Conservation (phyloP, 2,888 invertebrate species). For the Congeria kusceri region DNA sequence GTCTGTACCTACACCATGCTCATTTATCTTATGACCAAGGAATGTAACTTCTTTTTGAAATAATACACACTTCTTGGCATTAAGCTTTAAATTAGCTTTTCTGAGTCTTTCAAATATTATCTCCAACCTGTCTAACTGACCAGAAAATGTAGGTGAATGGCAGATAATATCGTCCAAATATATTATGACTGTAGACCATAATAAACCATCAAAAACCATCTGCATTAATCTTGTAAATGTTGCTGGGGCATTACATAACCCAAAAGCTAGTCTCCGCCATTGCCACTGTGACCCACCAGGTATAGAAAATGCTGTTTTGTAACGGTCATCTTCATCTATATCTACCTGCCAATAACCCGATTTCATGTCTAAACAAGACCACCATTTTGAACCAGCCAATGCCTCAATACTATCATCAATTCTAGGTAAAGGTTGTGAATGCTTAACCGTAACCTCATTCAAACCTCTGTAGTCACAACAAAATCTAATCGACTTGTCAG, state of each 20-base stretch:
- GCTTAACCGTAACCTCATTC: conserved; percentile 56
- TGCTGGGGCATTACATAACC: too few relatives aligned
- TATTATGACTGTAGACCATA: conserved; percentile 34
- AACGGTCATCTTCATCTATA: conserved; percentile 38
- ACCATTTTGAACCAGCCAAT: too few relatives aligned
- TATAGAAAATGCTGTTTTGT: conserved; percentile 50
- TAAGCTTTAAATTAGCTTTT: conserved; percentile 39
- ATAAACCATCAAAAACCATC: conserved; percentile 46
- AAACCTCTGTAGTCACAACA: too few relatives aligned
- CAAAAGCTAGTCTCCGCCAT: conserved; percentile 57
- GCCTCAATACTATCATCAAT: conserved; percentile 61
- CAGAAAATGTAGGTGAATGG: conserved; percentile 30
- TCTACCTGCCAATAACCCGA: conserved; percentile 59
- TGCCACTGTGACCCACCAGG: conserved; percentile 49
- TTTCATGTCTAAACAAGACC: conserved; percentile 54
- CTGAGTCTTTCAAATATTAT: conserved; percentile 43
- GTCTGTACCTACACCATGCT: conserved; percentile 37
- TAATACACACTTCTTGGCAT: conserved; percentile 41
- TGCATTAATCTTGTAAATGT: conserved; percentile 52
- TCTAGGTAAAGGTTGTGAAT: conserved; percentile 62
- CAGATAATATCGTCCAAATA: conserved; percentile 55
- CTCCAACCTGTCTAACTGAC: conserved; percentile 34
- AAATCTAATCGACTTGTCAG: conserved; percentile 50
- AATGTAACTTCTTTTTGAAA: conserved; percentile 43
- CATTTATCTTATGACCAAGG: conserved; percentile 31